A percentile compares a stretch with the other conserved stretches of the same genome.
phyloP scores from a whole-genome alignment of 1,140 invertebrate species.

The Leptopilina clavipes region DNA sequence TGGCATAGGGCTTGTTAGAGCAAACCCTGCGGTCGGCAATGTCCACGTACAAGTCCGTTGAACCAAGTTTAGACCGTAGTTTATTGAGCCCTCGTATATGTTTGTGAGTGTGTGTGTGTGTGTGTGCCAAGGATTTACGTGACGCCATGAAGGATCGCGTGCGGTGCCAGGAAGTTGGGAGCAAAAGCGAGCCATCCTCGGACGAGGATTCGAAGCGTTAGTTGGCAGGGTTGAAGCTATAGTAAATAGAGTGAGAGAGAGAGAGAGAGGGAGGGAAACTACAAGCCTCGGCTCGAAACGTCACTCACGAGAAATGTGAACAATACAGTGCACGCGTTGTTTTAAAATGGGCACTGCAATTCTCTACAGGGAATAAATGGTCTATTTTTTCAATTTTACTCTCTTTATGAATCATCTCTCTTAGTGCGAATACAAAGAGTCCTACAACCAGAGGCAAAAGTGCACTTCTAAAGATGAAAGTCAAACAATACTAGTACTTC shows the following conservation, averaged over 20 bases:
- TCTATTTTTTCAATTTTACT: conserved; percentile 16
- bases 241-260: not conserved
- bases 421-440: not conserved
- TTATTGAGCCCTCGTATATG: conserved; percentile 36
- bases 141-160: conserved; percentile 65
- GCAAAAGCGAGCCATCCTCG: conserved; percentile 53
- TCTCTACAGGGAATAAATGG: not conserved
- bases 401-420: conserved; percentile 17
- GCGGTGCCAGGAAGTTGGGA: conserved; percentile 62
- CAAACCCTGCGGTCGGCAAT: conserved; percentile 54
- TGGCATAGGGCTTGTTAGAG: conserved; percentile 45
- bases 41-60: conserved; percentile 56
- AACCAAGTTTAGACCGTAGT: conserved; percentile 57
- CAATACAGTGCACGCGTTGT: conserved; percentile 10
- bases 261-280: not conserved
- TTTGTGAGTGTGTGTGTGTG: not conserved
- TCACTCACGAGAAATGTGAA: conserved; percentile 26
- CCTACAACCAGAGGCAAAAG: conserved; percentile 1
- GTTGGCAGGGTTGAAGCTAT: conserved; percentile 14
- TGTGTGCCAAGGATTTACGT: conserved; percentile 61
- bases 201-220: conserved; percentile 38
- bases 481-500: conserved; percentile 3
- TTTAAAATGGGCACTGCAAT: conserved; percentile 25
- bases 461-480: conserved; percentile 13
- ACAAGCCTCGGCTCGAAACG: conserved; percentile 10